Evolutionary conservation across 2,888 invertebrate species (phyloP), one percentile per base, ranked within the genome.

Genomic region (Zaprionus bogoriensis): DNA sequence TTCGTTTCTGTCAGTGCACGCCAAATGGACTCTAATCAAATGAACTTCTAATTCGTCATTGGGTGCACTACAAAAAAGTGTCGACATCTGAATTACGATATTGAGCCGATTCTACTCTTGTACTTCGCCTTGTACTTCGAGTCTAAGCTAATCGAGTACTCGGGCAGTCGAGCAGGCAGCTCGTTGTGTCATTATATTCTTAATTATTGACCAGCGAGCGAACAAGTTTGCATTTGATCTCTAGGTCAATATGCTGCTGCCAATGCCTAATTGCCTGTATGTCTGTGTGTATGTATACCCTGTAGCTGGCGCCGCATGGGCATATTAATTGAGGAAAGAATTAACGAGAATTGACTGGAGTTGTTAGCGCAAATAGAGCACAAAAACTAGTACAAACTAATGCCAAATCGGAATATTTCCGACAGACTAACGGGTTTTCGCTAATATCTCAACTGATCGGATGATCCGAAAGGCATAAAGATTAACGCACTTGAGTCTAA

Each of bases 201-300:
- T 77, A 80, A 81, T 83, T 78, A 83, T 72, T 74, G 67, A 61
- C 62, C 62, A 75, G 57, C 65, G 51, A 74, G 32, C 66, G 76
- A 83, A 87, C 88, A 82, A 86, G 87, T 87, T 88, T 85, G 81
- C 80, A 85, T 88, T 81, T 85, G 76, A 77, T 87, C 87, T 78
- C 54, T 72, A 68, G 88, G 87, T 89, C 88, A 88, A 68, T 69
- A 74, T 82, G 82, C 72, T 80, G 76, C 75, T 79, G 67, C 65
- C 63, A 73, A 62, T 69, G 74, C 73, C 77, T 87, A 86, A 88
- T 88, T 87, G 82, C n/a, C n/a, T 52, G 44, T 14, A 0, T 27
- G 32, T 14, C 6, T 36, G 32, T 36, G 4, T 86, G 81, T 44
- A 30, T 19, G 0, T 36, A 39, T 62, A 59, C 74, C 54, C 74